Evolutionary conservation across 1,140 invertebrate genomes (phyloP).

Genomic region (Zaprionus lachaisei): DNA sequence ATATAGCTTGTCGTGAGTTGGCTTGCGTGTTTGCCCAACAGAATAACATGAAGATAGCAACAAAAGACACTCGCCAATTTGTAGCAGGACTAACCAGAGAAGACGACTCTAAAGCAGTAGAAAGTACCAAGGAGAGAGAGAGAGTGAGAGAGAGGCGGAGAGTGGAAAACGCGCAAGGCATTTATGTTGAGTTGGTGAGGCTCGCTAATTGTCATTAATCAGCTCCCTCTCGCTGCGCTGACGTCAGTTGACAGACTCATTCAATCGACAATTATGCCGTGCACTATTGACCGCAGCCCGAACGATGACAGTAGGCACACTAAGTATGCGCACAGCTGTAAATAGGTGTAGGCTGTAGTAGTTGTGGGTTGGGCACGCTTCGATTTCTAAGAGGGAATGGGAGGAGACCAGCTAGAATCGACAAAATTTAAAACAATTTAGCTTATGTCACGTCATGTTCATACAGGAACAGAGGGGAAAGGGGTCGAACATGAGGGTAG

Average conservation of each 20-base stretch:
- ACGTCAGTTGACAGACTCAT: constrained; percentile 67
- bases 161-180: not conserved
- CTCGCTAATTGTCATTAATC: constrained; percentile 78
- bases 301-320: not conserved
- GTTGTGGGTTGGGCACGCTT: constrained; percentile 11
- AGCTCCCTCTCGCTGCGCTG: constrained; percentile 41
- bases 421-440: constrained; percentile 80
- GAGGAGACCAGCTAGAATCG: constrained; percentile 49
- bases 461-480: not conserved
- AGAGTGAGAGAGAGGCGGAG: not conserved
- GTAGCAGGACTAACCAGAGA: not conserved
- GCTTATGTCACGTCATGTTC: constrained; percentile 71
- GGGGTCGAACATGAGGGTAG: not conserved
- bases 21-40: not conserved
- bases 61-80: not conserved
- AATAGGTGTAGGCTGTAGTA: not conserved
- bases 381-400: constrained; percentile 17
- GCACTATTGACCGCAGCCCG: constrained; percentile 58
- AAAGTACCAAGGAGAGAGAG: not conserved
- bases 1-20: not conserved
- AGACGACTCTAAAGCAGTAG: not conserved
- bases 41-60: not conserved
- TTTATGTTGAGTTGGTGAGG: constrained; percentile 10
- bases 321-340: constrained; percentile 8
- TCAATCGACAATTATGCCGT: constrained; percentile 65